Evolutionary conservation across 2,113 vertebrate genomes (phyloP).

Genomic region (Sylvicapra grimmia): DNA sequence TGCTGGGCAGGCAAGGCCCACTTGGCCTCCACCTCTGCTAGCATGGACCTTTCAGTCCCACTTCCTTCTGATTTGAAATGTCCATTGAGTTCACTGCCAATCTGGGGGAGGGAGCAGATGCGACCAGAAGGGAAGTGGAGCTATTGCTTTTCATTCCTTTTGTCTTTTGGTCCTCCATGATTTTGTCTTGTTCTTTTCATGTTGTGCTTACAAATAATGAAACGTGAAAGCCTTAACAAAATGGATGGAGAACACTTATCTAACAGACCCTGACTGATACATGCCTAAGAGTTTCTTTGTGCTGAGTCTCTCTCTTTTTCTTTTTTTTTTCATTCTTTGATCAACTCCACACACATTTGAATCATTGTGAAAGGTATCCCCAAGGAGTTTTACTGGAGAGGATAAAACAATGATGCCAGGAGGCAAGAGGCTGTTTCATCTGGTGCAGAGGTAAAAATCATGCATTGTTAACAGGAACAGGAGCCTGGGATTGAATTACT

Average conservation of each 20-base stretch:
- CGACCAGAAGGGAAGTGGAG: not conserved
- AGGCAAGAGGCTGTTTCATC: not conserved
- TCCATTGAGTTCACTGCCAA: not conserved
- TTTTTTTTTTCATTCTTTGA: not conserved
- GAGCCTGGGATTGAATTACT: no score
- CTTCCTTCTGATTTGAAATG: not conserved
- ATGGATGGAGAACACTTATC: not conserved
- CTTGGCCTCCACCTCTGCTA: accelerated
- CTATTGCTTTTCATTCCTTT: not conserved
- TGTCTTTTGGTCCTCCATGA: not conserved
- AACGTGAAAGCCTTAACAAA: not conserved
- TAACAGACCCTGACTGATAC: not conserved
- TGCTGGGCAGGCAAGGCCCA: not conserved
- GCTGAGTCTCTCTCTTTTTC: not conserved
- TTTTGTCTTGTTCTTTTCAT: not conserved
- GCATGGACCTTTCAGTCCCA: not conserved
- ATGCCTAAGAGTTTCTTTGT: not conserved
- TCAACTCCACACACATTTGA: not conserved
- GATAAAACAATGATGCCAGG: not conserved
- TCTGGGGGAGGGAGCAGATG: not conserved
- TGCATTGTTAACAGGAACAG: not conserved
- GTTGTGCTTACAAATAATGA: not conserved
- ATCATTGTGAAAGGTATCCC: not conserved
- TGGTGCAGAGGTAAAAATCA: not conserved
- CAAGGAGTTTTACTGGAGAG: not conserved